A percentile compares a stretch with the other conserved stretches of the same genome.
Conservation (phyloP, 2,888 invertebrate species). For the Campoletis raptor region DNA sequence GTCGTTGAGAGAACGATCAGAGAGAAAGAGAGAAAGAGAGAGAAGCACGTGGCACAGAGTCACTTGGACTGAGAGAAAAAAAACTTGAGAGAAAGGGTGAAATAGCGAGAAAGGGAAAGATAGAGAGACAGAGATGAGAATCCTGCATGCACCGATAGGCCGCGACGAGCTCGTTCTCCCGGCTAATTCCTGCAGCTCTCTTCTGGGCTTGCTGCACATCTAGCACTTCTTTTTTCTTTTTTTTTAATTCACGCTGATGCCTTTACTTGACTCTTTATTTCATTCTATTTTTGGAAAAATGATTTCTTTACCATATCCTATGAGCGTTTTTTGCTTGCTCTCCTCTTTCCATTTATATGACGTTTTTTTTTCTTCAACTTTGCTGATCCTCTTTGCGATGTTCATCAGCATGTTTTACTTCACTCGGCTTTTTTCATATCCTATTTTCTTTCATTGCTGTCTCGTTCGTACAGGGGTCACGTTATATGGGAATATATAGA, state of each 20-base stretch:
- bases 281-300: slow-evolving; percentile 28
- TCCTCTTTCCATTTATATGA: slow-evolving; percentile 2
- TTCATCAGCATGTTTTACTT: slow-evolving; percentile 12
- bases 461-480: slow-evolving; percentile 6
- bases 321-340: neutral
- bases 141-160: slow-evolving; percentile 66
- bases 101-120: slow-evolving; percentile 26
- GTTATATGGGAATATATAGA: slow-evolving; percentile 22
- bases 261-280: slow-evolving; percentile 43
- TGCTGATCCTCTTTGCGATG: slow-evolving; percentile 13
- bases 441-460: slow-evolving; percentile 35
- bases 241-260: slow-evolving; percentile 34
- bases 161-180: slow-evolving; percentile 58
- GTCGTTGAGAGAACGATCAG: slow-evolving; percentile 51
- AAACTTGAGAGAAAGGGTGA: slow-evolving; percentile 26
- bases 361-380: slow-evolving; percentile 15
- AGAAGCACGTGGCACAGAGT: slow-evolving; percentile 21
- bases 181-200: slow-evolving; percentile 53
- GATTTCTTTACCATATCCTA: neutral
- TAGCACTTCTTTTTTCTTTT: slow-evolving; percentile 53
- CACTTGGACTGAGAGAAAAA: slow-evolving; percentile 25
- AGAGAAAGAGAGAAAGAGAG: slow-evolving; percentile 33
- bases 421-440: neutral
- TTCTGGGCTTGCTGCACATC: slow-evolving; percentile 40
- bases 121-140: slow-evolving; percentile 39